Base-by-base conservation (phyloP, 1,140 invertebrate species). In the Oreohelix idahoensis region DNA sequence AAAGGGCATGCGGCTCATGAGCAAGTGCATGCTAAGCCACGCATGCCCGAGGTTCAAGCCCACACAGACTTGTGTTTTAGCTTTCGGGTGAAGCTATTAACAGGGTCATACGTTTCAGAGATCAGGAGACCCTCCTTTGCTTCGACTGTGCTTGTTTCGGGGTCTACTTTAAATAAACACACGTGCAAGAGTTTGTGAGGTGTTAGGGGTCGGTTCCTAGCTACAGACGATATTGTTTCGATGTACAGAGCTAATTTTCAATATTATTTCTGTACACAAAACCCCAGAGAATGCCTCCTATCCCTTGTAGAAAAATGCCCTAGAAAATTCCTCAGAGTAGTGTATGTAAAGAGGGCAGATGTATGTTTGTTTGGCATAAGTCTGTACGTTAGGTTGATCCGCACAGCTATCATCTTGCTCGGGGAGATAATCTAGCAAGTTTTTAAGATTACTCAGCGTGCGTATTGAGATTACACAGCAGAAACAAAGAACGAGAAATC, bases 111-210 rank as follows among this genome's bases (percentile, higher is more conserved):
- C 11, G 32, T 32, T 66, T 35, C 29, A 66, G 63, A 66, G 63
- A 32, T 13, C 29, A 66, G n/a, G 11, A 23, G 29, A 32, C n/a
- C n/a, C 29, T 49, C 74, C 45, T 32, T 75, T 51, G 74, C 74
- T 45, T 51, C 29, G 10, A 29, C 13, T 11, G 23, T 51, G n/a
- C 29, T 76, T 76, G 74, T 76, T 76, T 35, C 45, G 10, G 71
- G 49, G n/a, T 35, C 74, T 76, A 76, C 32, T 76, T n/a, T 76
- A 51, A 39, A 76, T 76, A 76, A 76, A 53, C 45, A 76, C 74
- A 76, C 23, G 74, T 51, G 74, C 36, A 11, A 73, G 71, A 38
- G 69, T 36, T 70, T 58, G 51, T 58, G 42, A 58, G 53, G n/a
- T 32, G n/a, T 66, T 66, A 32, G n/a, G 29, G 1, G 11, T 0